Conservation (phyloP, 2,113 vertebrate species). For the Odontophorus gujanensis region DNA sequence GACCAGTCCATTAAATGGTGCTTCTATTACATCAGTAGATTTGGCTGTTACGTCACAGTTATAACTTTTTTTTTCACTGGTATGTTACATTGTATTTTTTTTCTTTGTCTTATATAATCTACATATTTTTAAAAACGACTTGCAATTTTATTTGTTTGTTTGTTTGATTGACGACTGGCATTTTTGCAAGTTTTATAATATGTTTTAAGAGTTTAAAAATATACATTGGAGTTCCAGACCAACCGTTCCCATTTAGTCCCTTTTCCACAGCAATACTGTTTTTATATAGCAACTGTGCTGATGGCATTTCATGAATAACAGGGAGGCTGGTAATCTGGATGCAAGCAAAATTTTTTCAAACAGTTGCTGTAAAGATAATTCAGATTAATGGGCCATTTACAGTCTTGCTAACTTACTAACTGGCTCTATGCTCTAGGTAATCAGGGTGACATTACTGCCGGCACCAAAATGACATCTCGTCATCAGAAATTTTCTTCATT, state of each 20-base stretch:
- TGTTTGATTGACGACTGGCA: not conserved
- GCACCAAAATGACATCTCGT: slow-evolving; percentile 88
- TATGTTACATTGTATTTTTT: not conserved
- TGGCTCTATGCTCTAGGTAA: slow-evolving; percentile 82
- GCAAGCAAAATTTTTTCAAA: slow-evolving; percentile 78
- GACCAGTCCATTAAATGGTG: not conserved
- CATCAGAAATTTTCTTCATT: slow-evolving; percentile 93
- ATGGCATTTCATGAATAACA: slow-evolving; percentile 84
- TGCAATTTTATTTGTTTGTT: not conserved
- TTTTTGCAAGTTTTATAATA: not conserved
- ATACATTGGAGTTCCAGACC: slow-evolving; percentile 63
- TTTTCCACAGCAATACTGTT: slow-evolving; percentile 70
- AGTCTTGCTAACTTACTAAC: slow-evolving; percentile 77
- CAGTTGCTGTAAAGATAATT: slow-evolving; percentile 87
- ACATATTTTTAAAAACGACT: not conserved
- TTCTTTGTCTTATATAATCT: not conserved
- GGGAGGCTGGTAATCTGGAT: slow-evolving; percentile 76
- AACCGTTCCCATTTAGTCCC: slow-evolving; percentile 71
- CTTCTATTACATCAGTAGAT: not conserved
- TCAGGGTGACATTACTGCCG: slow-evolving; percentile 87
- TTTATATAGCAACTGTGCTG: slow-evolving; percentile 65
- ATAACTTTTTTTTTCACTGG: not conserved
- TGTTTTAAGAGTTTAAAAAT: not conserved
- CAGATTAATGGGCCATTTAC: slow-evolving; percentile 84
- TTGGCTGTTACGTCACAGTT: not conserved